A percentile compares a stretch with the other conserved stretches of the same genome.
Evolutionary conservation across 2,888 invertebrate species (phyloP).

Genomic region (Folsomia manolachei): DNA sequence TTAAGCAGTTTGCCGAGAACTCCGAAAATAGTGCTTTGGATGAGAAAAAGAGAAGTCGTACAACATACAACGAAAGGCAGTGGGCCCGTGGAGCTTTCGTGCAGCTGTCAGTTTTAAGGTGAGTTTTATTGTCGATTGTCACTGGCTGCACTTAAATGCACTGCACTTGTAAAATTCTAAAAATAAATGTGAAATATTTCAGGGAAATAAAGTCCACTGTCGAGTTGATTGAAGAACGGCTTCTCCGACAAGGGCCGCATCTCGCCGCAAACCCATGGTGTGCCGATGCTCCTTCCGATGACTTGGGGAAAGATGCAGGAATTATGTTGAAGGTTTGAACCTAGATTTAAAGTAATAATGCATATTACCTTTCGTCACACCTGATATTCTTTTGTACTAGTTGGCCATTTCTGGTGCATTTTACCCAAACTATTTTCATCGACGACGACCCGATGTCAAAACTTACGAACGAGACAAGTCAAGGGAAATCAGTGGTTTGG

Average conservation of each 20-base stretch:
- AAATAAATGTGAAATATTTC: not conserved
- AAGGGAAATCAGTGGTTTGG: constrained; percentile 66
- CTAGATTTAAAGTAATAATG: not conserved
- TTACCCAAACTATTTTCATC: constrained; percentile 86
- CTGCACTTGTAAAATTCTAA: not conserved
- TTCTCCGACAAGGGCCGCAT: constrained; percentile 53
- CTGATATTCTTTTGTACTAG: constrained; percentile 54
- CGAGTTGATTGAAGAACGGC: constrained; percentile 66
- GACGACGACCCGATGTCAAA: constrained; percentile 58
- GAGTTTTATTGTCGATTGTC: no score
- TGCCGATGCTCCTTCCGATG: constrained; percentile 11
- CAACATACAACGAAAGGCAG: constrained; percentile 17
- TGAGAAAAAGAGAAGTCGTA: not conserved
- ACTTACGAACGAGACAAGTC: constrained; percentile 66
- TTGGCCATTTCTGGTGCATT: constrained; percentile 79
- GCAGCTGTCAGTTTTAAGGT: constrained; percentile 42
- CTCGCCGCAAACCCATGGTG: not conserved
- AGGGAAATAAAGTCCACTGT: constrained; percentile 71
- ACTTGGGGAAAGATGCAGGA: constrained; percentile 36
- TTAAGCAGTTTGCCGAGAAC: constrained; percentile 22
- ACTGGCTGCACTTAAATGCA: not conserved
- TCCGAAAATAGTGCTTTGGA: constrained; percentile 10
- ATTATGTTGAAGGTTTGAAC: constrained; percentile 43
- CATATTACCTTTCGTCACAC: not conserved
- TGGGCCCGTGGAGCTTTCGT: constrained; percentile 41